Evolutionary conservation across 53 echinoderm and acorn worm genomes (phyloP).

Genomic region (Holothuria scabra): DNA sequence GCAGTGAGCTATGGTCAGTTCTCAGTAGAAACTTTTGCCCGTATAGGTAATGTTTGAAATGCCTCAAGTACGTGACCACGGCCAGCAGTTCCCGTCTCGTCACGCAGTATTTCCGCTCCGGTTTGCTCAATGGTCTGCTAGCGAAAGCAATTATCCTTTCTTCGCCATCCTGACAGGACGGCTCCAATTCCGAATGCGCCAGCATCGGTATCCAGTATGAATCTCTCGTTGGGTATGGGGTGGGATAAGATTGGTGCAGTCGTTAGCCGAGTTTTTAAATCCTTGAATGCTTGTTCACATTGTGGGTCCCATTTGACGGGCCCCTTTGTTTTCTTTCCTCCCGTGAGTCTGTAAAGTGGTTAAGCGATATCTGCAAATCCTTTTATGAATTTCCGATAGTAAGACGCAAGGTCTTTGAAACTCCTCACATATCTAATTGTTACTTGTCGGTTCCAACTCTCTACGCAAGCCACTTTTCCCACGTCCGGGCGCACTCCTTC

Average conservation of each 20-base stretch:
- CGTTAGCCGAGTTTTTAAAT: slow-evolving; percentile 38
- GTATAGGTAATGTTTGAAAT: too few species aligned
- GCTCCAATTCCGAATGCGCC: slow-evolving; percentile 56
- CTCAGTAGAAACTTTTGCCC: too few species aligned
- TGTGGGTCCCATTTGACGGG: slow-evolving; percentile 40
- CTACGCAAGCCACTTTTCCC: slow-evolving; percentile 12
- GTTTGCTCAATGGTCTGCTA: slow-evolving; percentile 50
- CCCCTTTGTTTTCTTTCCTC: slow-evolving; percentile 24
- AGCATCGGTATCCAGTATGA: slow-evolving; percentile 61
- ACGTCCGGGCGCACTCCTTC: slow-evolving; percentile 35
- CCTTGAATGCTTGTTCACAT: slow-evolving; percentile 48
- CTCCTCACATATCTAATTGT: slow-evolving; percentile 49
- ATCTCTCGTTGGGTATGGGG: slow-evolving; percentile 28
- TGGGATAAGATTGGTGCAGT: slow-evolving; percentile 52
- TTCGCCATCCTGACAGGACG: slow-evolving; percentile 54
- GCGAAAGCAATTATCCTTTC: slow-evolving; percentile 58
- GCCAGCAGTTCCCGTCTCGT: too few species aligned
- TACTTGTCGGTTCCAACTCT: slow-evolving; percentile 47
- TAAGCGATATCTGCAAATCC: slow-evolving; percentile 52
- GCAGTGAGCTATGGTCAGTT: slow-evolving; percentile 58
- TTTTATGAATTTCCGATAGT: slow-evolving; percentile 56
- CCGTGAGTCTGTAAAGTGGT: slow-evolving; percentile 57
- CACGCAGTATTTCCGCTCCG: slow-evolving; percentile 69
- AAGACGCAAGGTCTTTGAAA: slow-evolving; percentile 56
- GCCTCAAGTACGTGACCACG: too few species aligned